Conservation (phyloP, 2,888 invertebrate genomes). For the Sinopyrophorus schimmeli region DNA sequence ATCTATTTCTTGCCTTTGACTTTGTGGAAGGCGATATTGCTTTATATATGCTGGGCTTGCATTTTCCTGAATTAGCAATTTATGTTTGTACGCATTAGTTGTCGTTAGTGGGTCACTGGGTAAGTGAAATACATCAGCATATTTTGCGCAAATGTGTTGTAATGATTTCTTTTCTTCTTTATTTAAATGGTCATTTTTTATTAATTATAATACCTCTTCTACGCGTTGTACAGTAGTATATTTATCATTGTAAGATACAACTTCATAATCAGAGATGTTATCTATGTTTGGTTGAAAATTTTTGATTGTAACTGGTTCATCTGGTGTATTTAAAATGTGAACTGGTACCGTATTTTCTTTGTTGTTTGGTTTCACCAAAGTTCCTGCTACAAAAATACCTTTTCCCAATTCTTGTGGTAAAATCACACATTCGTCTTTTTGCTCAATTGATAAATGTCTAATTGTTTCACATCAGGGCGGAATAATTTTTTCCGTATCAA, state of each 20-base stretch:
- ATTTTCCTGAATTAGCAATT: neutral
- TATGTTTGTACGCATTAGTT: slow-evolving; percentile 4
- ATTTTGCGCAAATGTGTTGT: slow-evolving; percentile 8
- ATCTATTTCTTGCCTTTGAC: slow-evolving; percentile 14
- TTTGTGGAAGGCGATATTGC: slow-evolving; percentile 18
- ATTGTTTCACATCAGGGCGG: slow-evolving; percentile 26
- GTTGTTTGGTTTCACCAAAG: slow-evolving; percentile 17
- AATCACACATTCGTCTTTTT: slow-evolving; percentile 17
- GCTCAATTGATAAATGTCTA: slow-evolving; percentile 19
- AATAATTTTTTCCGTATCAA: slow-evolving; percentile 7
- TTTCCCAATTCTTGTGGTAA: slow-evolving; percentile 21
- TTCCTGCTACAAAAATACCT: slow-evolving; percentile 27
- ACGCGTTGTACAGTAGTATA: too few relatives aligned
- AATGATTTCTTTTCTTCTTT: too few relatives aligned
- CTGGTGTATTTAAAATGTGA: slow-evolving; percentile 27
- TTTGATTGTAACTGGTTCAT: slow-evolving; percentile 24
- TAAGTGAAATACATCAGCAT: slow-evolving; percentile 2
- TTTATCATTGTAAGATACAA: too few relatives aligned
- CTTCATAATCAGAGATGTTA: too few relatives aligned
- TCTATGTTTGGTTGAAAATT: slow-evolving; percentile 31
- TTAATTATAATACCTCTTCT: too few relatives aligned
- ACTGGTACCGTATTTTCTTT: slow-evolving; percentile 26
- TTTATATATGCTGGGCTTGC: slow-evolving; percentile 11
- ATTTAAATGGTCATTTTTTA: neutral
- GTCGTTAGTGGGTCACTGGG: neutral